Base-by-base conservation (phyloP, 2,888 invertebrate species). In the Trissolcus japonicus region DNA sequence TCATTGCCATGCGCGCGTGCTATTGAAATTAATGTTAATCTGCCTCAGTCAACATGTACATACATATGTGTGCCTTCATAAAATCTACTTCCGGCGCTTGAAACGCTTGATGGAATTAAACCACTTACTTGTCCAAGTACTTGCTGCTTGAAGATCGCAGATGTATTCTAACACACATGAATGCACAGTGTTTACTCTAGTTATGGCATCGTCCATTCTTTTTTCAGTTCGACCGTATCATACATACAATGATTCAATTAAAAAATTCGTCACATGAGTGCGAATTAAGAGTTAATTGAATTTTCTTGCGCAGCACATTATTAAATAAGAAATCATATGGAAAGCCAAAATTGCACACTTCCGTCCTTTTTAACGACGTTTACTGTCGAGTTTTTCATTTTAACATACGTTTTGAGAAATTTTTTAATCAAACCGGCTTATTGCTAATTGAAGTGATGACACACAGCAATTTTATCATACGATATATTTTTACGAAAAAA, bases 11-110 rank as follows among this genome's bases (percentile, higher is more conserved):
- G 83, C 83, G 87, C 85, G 85, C 88, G 86, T 87, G 87, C 88
- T 88, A 88, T 89, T 88, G 88, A 88, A 88, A 88, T 89, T 88
- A 87, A 89, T 88, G 86, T 86, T 88, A 88, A 88, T 88, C 86
- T 85, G 85, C 81, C 85, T 80, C 81, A 83, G 84, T 85, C 85
- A 86, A 82, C 84, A 79, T 83, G 82, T 81, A 81, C 78, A 63
- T 80, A 48, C 72, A 61, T 79, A 66, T 61, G 76, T 79, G 76
- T 74, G 84, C 84, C 84, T 84, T 85, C 85, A 85, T 86, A 86
- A 87, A 86, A 86, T 84, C 82, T 84, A 84, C 87, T 88, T 88
- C 87, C 88, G 87, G 87, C 85, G 83, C 81, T 80, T 83, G 83
- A 84, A 81, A 80, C 80, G 81, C 83, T 85, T 85, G 85, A 86